phyloP scores from a whole-genome alignment of 2,113 vertebrate species.

The Poeciliopsis prolifica region DNA sequence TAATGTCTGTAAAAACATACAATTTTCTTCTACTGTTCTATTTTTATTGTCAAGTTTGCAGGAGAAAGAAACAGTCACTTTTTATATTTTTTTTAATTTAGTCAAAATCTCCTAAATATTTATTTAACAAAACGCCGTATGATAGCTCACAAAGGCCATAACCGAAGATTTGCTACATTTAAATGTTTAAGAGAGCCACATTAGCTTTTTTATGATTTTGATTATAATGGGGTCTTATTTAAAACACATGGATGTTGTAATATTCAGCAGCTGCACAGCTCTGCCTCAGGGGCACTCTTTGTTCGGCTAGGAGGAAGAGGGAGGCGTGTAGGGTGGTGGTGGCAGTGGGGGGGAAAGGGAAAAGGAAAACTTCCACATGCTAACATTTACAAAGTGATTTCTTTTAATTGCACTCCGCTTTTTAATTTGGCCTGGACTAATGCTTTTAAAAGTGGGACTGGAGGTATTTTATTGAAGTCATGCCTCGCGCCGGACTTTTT shows the following conservation, averaged over 20 bases:
- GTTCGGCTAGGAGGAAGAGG: constrained; percentile 70
- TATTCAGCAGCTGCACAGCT: constrained; percentile 79
- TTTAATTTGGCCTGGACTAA: constrained; percentile 85
- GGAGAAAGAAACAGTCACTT: constrained; percentile 21
- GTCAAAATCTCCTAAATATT: constrained; percentile 29
- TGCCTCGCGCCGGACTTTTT: constrained; percentile 69
- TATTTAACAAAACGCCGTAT: constrained; percentile 53
- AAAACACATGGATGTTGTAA: constrained; percentile 84
- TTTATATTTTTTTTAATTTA: constrained; percentile 7
- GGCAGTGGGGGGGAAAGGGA: constrained; percentile 2
- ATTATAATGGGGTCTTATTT: constrained; percentile 85
- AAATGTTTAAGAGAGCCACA: constrained; percentile 78
- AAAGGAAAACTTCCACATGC: constrained; percentile 84
- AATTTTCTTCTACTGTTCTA: constrained; percentile 3
- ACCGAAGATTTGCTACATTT: constrained; percentile 74
- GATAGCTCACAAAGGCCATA: constrained; percentile 60
- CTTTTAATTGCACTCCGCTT: constrained; percentile 85
- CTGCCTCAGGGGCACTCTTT: constrained; percentile 79
- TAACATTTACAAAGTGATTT: constrained; percentile 88
- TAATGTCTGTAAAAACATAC: constrained; percentile 1
- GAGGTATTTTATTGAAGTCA: constrained; percentile 83
- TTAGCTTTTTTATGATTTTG: constrained; percentile 85
- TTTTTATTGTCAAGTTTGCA: constrained; percentile 13
- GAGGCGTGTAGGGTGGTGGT: constrained; percentile 1
- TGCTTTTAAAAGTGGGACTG: constrained; percentile 83